Conservation (phyloP, 2,888 invertebrate species). For the Pyralis farinalis region DNA sequence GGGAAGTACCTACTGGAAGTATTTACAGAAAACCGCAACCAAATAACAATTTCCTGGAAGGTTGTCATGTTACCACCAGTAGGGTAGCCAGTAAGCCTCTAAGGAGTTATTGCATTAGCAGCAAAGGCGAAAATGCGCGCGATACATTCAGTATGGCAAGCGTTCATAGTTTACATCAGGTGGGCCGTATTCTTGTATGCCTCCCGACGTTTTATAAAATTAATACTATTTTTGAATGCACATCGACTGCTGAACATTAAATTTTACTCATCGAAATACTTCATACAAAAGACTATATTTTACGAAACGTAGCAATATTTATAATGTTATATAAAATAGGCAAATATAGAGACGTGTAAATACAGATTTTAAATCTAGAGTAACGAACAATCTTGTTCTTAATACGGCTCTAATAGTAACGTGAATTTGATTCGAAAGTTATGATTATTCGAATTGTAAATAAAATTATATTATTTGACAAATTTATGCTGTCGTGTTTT, state of each 20-base stretch:
- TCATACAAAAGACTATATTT: conserved; percentile 8
- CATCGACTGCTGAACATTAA: not conserved
- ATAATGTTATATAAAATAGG: conserved; percentile 13
- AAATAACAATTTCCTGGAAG: too few species aligned
- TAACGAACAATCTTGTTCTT: conserved; percentile 16
- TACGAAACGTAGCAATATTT: conserved; percentile 22
- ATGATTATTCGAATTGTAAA: conserved; percentile 70
- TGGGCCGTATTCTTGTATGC: too few species aligned
- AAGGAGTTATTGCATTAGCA: too few species aligned
- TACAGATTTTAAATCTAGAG: conserved; percentile 24
- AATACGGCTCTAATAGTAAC: conserved; percentile 15
- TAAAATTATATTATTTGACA: conserved; percentile 77
- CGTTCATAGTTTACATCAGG: too few species aligned
- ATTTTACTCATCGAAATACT: not conserved
- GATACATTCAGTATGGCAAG: too few species aligned
- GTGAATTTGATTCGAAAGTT: conserved; percentile 50
- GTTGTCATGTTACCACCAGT: too few species aligned
- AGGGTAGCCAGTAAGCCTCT: too few species aligned
- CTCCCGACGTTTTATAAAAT: too few species aligned
- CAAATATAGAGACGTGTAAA: conserved; percentile 26
- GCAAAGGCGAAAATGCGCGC: too few species aligned
- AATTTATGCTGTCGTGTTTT: conserved; percentile 37
- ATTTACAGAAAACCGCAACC: too few species aligned
- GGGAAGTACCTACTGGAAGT: too few species aligned
- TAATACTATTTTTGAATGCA: too few species aligned